phyloP scores from a whole-genome alignment of 2,888 invertebrate genomes.

The Panzeria rudis region DNA sequence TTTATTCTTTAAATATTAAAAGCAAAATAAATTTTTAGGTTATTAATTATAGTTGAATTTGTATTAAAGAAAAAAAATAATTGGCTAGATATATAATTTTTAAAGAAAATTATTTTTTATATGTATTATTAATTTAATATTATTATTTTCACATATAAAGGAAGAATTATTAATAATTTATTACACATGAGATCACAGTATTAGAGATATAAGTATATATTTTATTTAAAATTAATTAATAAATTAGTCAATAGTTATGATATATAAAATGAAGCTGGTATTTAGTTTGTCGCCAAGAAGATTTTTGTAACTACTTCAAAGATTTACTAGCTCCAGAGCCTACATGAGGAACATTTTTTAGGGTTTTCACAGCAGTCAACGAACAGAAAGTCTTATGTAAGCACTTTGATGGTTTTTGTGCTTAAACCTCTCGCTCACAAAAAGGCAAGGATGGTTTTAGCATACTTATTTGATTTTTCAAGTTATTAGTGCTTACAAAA shows the following conservation, averaged over 20 bases:
- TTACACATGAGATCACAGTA: slow-evolving; percentile 84
- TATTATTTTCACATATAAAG: slow-evolving; percentile 62
- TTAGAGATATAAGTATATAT: slow-evolving; percentile 83
- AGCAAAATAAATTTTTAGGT: slow-evolving; percentile 43
- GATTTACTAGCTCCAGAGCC: no score
- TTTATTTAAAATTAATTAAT: slow-evolving; percentile 69
- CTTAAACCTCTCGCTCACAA: no score
- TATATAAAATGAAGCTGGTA: slow-evolving; percentile 57
- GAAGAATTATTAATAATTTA: slow-evolving; percentile 78
- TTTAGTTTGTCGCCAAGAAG: slow-evolving; percentile 36
- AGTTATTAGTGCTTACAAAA: no score
- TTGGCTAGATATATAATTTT: slow-evolving; percentile 64
- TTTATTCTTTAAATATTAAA: slow-evolving; percentile 40
- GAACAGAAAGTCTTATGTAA: no score
- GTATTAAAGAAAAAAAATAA: slow-evolving; percentile 57
- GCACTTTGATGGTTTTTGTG: no score
- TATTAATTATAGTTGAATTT: slow-evolving; percentile 51
- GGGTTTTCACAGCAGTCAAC: no score
- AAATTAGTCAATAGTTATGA: slow-evolving; percentile 69
- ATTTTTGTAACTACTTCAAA: background rate
- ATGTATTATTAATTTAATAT: slow-evolving; percentile 51
- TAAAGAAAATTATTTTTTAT: slow-evolving; percentile 52
- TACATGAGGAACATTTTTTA: no score
- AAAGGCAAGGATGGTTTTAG: no score
- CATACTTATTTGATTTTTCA: no score